Evolutionary conservation across 2,888 invertebrate species (phyloP).

Genomic region (Pachycephus smyrnensis): DNA sequence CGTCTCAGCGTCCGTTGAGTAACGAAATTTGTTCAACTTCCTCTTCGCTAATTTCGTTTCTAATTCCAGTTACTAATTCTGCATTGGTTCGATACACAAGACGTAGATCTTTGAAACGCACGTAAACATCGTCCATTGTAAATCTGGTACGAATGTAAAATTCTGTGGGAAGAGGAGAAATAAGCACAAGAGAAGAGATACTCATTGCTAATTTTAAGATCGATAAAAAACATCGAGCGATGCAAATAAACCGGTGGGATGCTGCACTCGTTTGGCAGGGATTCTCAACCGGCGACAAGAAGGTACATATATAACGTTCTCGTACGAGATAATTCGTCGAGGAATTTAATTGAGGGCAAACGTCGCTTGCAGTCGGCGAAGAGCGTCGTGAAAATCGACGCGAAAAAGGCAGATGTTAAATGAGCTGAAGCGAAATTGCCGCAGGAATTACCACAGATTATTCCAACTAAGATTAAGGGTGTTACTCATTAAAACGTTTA

Average conservation of each 20-base stretch:
- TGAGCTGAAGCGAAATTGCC: background rate
- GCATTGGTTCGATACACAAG: too few species aligned
- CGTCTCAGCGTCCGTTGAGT: too few species aligned
- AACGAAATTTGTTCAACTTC: too few species aligned
- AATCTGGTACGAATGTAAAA: background rate
- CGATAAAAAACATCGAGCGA: background rate
- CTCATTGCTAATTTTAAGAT: constrained; percentile 14
- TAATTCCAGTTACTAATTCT: too few species aligned
- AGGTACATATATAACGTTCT: too few species aligned
- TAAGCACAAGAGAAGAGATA: background rate
- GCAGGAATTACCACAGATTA: background rate
- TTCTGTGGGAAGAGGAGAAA: background rate
- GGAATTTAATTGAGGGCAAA: too few species aligned
- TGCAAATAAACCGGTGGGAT: background rate
- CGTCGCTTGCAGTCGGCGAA: too few species aligned
- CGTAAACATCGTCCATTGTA: background rate
- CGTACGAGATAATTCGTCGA: too few species aligned
- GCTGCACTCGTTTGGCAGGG: too few species aligned
- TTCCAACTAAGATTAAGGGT: background rate
- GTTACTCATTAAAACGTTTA: background rate
- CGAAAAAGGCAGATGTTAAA: background rate
- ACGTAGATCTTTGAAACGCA: background rate
- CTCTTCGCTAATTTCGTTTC: too few species aligned
- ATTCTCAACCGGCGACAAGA: too few species aligned
- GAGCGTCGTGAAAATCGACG: background rate